These are phyloP conservation scores for Drosophila kuntzei DNA, from an alignment of 2,888 invertebrate genomes.

Conservation along the genomic window DNA sequence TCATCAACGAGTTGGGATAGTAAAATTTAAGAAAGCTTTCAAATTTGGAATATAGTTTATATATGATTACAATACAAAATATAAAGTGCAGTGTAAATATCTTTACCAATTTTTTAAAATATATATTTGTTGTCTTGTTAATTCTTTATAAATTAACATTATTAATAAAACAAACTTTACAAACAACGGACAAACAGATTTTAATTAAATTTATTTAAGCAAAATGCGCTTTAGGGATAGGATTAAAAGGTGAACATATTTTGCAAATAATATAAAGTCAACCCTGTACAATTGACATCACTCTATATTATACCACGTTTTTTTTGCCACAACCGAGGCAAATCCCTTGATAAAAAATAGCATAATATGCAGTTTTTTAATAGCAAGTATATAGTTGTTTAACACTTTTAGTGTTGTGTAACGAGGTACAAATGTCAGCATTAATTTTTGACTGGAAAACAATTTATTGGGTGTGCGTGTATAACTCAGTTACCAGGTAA, in stretches of 20 bases:
- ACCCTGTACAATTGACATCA: not conserved
- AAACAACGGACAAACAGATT: too few species aligned
- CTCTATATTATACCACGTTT: not conserved
- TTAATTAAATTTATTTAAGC: too few species aligned
- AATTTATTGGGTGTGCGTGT: not conserved
- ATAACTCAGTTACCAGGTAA: not conserved
- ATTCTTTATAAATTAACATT: too few species aligned
- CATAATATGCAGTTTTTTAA: not conserved
- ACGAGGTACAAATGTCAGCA: constrained; percentile 27
- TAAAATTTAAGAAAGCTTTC: too few species aligned
- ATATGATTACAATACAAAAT: too few species aligned
- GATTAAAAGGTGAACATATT: not conserved
- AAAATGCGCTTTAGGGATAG: too few species aligned
- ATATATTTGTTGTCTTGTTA: too few species aligned
- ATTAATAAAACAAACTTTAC: too few species aligned
- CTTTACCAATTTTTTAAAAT: too few species aligned
- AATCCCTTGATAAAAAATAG: constrained; percentile 7
- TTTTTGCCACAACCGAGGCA: not conserved
- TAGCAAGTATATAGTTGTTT: constrained; percentile 44
- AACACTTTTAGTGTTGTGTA: constrained; percentile 16
- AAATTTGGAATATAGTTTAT: too few species aligned
- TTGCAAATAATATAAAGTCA: not conserved
- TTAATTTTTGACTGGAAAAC: constrained; percentile 8
- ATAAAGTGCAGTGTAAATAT: too few species aligned
- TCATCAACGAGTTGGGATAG: too few species aligned